These are phyloP conservation scores for Choreutis nemorana DNA, from an alignment of 2,888 invertebrate genomes.

Conservation along the genomic window DNA sequence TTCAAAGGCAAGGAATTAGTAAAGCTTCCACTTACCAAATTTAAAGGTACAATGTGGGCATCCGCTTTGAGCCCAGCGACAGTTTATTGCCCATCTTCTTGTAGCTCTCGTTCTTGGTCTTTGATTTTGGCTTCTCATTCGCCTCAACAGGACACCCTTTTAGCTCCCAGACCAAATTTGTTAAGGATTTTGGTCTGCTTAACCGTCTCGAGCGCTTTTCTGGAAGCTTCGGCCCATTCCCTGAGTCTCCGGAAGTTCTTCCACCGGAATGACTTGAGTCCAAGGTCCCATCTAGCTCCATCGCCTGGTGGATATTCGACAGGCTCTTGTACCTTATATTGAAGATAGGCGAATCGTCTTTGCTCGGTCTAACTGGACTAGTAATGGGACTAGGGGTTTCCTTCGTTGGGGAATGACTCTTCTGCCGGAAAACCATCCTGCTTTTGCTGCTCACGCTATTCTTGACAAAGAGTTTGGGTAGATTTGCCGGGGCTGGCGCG, in stretches of 20 bases:
- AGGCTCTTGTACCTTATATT: conserved; percentile 77
- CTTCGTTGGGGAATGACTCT: conserved; percentile 76
- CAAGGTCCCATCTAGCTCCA: conserved; percentile 82
- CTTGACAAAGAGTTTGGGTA: conserved; percentile 83
- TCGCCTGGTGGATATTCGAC: conserved; percentile 76
- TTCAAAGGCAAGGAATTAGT: too few relatives aligned
- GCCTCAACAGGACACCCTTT: conserved; percentile 54
- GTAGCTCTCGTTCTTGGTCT: conserved; percentile 57
- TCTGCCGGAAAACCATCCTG: conserved; percentile 72
- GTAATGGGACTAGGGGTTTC: conserved; percentile 71
- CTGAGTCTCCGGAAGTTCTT: conserved; percentile 85
- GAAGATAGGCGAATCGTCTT: conserved; percentile 79
- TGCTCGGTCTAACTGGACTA: conserved; percentile 63
- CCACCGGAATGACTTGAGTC: conserved; percentile 91
- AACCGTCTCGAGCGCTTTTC: conserved; percentile 83
- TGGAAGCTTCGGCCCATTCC: conserved; percentile 78
- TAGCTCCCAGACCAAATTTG: conserved; percentile 86
- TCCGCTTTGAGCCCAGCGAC: conserved; percentile 60
- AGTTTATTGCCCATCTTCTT: conserved; percentile 61
- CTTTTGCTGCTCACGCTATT: conserved; percentile 72
- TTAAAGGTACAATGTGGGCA: conserved; percentile 67
- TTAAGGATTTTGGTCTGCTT: conserved; percentile 84
- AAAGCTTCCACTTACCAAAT: conserved; percentile 45
- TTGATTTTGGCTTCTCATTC: conserved; percentile 56
- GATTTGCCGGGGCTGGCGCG: conserved; percentile 56